Percentiles rank a stretch among this genome's conserved stretches.
phyloP scores from a whole-genome alignment of 2,797 vertebrate species.

The Molossus molossus region DNA sequence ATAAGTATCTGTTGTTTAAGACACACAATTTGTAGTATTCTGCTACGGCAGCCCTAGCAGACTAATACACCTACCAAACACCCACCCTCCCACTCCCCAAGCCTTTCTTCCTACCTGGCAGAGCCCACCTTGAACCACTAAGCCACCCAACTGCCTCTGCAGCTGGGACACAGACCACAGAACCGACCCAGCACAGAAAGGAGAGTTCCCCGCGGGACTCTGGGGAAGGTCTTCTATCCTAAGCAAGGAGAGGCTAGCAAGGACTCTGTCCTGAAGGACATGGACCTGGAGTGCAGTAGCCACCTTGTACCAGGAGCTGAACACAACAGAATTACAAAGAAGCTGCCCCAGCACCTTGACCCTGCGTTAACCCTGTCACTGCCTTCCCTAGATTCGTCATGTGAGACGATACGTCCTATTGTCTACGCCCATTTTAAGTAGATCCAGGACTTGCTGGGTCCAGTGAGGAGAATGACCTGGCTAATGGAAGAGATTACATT shows the following conservation, averaged over 20 bases:
- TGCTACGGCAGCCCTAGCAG: neutral
- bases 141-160: neutral
- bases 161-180: accelerated
- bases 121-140: neutral
- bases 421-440: neutral
- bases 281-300: no score
- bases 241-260: neutral
- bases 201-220: neutral
- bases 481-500: neutral
- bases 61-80: neutral
- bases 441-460: neutral
- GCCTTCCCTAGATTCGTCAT: neutral
- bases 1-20: neutral
- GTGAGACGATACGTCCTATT: neutral
- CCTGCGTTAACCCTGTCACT: neutral
- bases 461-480: neutral
- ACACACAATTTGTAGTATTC: neutral
- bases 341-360: neutral
- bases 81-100: no score
- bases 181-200: neutral
- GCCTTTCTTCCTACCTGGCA: neutral
- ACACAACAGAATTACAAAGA: neutral
- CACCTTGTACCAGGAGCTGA: neutral
- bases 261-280: neutral
- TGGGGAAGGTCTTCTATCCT: neutral